Base-by-base conservation (phyloP, 2,113 vertebrate species). In the Steatornis caripensis region DNA sequence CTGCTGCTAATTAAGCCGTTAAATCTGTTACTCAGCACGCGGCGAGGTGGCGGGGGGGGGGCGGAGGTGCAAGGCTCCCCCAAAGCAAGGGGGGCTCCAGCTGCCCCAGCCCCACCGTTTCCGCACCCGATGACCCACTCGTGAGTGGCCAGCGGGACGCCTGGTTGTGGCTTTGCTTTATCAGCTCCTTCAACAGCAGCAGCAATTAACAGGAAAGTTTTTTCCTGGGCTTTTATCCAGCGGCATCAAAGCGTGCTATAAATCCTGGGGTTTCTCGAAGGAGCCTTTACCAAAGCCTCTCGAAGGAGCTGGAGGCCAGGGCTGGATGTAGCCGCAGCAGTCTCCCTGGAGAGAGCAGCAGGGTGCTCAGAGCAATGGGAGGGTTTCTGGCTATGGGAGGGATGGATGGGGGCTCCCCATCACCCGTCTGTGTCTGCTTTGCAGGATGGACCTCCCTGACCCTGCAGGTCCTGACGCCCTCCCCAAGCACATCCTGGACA, bases 401-500 rank as follows among this genome's bases (percentile, higher is more conserved):
- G 32, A 41, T 2, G 8, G 30, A 65, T 11, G 11, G 49, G 13
- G 19, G 57, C 77, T 4, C 55, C 26, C 22, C 46, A 32, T 85
- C 71, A 84, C 39, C 36, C 13, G 43, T 83, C n/a, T 81, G 43
- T 55, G 29, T 95, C 51, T 95, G 22, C 70, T 5, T 96, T 91
- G 20, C 96, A 98, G 57, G 68, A 98, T 98, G 98, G 97, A 95
- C 18, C 7, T 61, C 13, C 37, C 90, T 64, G 82, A 27, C 22
- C 29, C 71, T 17, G n/a, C 86, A 8, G 61, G 57, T 51, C 34
- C 98, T 2, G 74, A 76, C 0, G 3, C 53, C 51, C 95, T 98
- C 18, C 98, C 98, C 69, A 98, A 97, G 93, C 98, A 99, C 69
- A 97, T 99, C 80, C 94, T 99, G 97, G 98, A 99, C 30, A 32